phyloP scores from a whole-genome alignment of 2,888 invertebrate species.

The Malacosoma neustria region DNA sequence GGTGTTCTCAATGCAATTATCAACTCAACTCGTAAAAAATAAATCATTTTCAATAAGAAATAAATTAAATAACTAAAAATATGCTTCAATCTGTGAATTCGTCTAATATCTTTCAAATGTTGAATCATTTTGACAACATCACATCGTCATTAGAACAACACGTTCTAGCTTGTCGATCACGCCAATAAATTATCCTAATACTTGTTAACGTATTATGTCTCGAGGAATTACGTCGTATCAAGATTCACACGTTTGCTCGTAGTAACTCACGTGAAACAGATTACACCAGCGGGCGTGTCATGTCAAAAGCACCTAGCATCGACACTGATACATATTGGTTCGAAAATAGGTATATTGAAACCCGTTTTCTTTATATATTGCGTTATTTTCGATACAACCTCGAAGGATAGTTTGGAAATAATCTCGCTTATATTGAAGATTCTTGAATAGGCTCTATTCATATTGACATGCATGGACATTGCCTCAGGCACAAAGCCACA shows the following conservation, averaged over 20 bases:
- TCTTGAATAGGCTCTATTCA: too few species aligned
- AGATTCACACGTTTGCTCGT: neutral
- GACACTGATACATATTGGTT: neutral
- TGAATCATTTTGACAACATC: neutral
- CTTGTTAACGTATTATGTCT: neutral
- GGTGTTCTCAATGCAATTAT: too few species aligned
- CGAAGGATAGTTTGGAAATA: neutral
- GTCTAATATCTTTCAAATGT: neutral
- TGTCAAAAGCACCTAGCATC: neutral
- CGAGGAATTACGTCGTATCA: neutral
- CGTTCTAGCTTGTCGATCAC: neutral
- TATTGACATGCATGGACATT: too few species aligned
- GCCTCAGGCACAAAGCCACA: too few species aligned
- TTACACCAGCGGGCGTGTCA: neutral
- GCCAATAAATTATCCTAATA: neutral
- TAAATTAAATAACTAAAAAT: too few species aligned
- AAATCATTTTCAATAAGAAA: too few species aligned
- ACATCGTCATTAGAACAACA: neutral
- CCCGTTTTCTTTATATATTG: neutral
- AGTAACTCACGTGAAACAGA: neutral
- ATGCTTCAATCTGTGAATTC: too few species aligned
- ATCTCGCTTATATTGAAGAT: neutral
- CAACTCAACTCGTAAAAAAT: too few species aligned
- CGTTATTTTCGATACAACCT: neutral
- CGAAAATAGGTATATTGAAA: neutral